Evolutionary conservation across 1,140 invertebrate genomes (phyloP), one percentile per base, ranked within the genome.

Genomic region (Drusus annulatus): DNA sequence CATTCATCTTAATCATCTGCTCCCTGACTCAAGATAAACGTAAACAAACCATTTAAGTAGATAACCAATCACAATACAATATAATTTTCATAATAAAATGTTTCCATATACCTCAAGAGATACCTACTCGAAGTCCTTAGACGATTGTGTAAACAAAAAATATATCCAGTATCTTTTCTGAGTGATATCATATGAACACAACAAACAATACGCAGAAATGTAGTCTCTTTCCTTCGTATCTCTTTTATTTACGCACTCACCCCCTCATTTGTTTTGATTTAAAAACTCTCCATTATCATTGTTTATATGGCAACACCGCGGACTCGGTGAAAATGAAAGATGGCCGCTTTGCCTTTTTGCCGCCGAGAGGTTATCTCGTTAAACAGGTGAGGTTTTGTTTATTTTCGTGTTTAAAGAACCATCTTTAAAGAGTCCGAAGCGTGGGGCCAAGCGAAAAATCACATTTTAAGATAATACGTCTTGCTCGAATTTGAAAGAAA

Each of bases 381-480:
- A 36, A 69, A 36, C 31, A 69, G 65, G 65, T 69, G 65, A 69
- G 36, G 65, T 69, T 69, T 69, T 69, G 65, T 69, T 51, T 69
- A 69, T 69, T 69, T 69, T 69, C 65, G 13, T 68, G 21, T 69
- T 69, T 69, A 69, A 51, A 69, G 36, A 19, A 51, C 65, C 36
- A 19, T 2, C 60, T 45, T 45, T 13, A 45, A 45, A 25, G 62
- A 28, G 62, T 60, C 56, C 23, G 56, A 7, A 7, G 56, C 16
- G 13, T 6, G 16, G 17, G 2, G n/a, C n/a, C 36, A 17, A 23
- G 7, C 4, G 6, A 69, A 31, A 69, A 51, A 69, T 69, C 65
- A 51, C 65, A 69, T 17, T 6, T 45, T 1, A 17, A 69, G 65
- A 69, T 69, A 69, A 69, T 50, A 51, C 16, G 17, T 69, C 65